Base-by-base conservation (phyloP, 2,797 vertebrate species). In the Steatocranus sp. region DNA sequence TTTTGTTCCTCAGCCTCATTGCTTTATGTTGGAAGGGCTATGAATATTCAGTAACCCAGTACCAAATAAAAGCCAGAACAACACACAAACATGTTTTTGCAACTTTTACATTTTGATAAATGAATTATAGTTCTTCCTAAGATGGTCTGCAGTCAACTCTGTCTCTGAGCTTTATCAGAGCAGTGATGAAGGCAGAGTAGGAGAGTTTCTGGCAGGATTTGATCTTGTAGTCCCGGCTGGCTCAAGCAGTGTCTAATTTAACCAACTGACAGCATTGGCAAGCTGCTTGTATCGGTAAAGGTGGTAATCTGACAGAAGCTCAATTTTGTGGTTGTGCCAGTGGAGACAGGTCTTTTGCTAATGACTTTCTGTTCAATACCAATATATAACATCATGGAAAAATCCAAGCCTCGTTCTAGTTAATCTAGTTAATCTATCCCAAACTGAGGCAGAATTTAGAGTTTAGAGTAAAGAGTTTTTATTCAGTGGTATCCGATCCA, bases 231-330 rank as follows among this genome's bases (percentile, higher is more conserved):
- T 53, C 82, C 78, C 30, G 73, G 70, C 78, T 88, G 83, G 82
- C 82, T 75, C n/a, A 15, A 23, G 58, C 25, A 2, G 25, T 17
- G 43, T 27, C 11, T 83, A 36, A 81, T 83, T 81, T 78, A 88
- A 46, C 56, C 56, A 46, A 68, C 50, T 66, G 58, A 75, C 75
- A 79, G 3, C 78, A 38, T 56, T 86, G 89, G 85, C 83, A 49
- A 2, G 66, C 66, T 32, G 54, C 38, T 30, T 25, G 82, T 83
- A 75, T 84, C 34, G 82, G 84, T 88, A 78, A 50, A 76, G 51
- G 80, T 81, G 82, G 34, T 83, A 89, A 87, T 86, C 84, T 74
- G 54, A 3, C 5, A 81, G 46, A 80, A 74, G 56, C 81, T 81
- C 63, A 80, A 82, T 76, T 79, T 14, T 49, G 74, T 77, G 78